These are phyloP conservation scores for Schizotus pectinicornis DNA, from an alignment of 2,888 invertebrate genomes.

Conservation along the genomic window DNA sequence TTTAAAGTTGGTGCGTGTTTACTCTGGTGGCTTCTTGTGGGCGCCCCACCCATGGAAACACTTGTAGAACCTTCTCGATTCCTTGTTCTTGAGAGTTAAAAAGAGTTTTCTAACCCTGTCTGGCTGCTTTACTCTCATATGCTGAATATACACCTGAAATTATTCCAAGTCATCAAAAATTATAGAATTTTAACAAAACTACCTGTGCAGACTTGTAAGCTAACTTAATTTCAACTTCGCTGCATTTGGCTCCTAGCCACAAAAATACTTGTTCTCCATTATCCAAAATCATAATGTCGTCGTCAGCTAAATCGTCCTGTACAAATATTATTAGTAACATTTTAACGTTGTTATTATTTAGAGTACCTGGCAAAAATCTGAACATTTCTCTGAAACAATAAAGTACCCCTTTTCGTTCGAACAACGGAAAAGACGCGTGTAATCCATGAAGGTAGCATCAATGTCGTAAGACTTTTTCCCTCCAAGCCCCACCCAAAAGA, in stretches of 20 bases:
- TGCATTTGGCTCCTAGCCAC: conserved; percentile 96
- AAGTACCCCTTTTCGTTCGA: conserved; percentile 99
- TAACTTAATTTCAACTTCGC: conserved; percentile 98
- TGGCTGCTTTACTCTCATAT: conserved; percentile 93
- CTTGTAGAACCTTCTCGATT: conserved; percentile 92
- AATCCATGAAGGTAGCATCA: conserved; percentile 90
- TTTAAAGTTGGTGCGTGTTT: conserved; percentile 43
- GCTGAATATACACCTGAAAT: conserved; percentile 93
- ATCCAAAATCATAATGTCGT: conserved; percentile 99
- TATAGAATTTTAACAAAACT: conserved; percentile 35
- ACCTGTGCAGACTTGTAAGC: conserved; percentile 98
- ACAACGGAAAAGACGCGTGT: conserved; percentile 93
- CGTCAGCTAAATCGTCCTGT: conserved; percentile 98
- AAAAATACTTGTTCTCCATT: conserved; percentile 97
- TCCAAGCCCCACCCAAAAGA: conserved; percentile 95
- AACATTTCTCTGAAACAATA: conserved; percentile 98
- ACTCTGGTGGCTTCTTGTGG: conserved; percentile 82
- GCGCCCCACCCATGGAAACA: conserved; percentile 99
- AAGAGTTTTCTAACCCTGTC: conserved; percentile 89
- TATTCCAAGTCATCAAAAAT: not conserved
- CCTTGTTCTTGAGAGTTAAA: conserved; percentile 94
- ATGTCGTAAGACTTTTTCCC: conserved; percentile 89
- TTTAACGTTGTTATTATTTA: conserved; percentile 24
- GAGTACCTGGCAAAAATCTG: conserved; percentile 93
- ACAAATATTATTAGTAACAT: conserved; percentile 45